Evolutionary conservation across 2,888 invertebrate genomes (phyloP).

Genomic region (Lasioglossum zephyrum): DNA sequence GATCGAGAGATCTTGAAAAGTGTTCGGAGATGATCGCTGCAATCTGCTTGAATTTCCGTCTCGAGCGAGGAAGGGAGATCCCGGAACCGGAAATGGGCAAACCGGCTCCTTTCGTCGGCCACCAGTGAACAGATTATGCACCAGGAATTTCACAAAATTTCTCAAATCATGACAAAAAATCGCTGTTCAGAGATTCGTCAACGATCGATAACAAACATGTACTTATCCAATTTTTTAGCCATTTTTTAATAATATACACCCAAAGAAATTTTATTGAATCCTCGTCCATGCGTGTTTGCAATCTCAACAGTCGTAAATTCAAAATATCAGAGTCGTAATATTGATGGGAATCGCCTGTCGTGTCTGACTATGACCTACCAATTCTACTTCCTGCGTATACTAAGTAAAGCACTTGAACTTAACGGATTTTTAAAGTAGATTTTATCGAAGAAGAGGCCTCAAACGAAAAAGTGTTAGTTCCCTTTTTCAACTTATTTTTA

Average conservation of each 20-base stretch:
- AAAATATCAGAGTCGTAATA: no score
- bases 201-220: background rate
- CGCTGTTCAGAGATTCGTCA: no score
- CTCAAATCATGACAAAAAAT: no score
- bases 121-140: background rate
- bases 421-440: no score
- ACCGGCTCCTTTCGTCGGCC: background rate
- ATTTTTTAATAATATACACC: background rate
- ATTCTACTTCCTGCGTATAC: no score
- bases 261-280: background rate
- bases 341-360: no score
- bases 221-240: background rate
- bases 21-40: background rate
- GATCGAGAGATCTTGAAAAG: slow-evolving; percentile 10
- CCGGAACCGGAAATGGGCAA: background rate
- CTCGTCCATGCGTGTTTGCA: background rate
- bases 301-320: background rate
- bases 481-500: no score
- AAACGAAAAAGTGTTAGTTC: no score
- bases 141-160: background rate
- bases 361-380: no score
- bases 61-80: background rate
- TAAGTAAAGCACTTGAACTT: no score
- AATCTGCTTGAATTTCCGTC: slow-evolving; percentile 10
- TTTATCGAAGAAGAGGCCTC: no score